Conservation (phyloP, 1,140 invertebrate genomes). For the Aphelenchoides avenae region DNA sequence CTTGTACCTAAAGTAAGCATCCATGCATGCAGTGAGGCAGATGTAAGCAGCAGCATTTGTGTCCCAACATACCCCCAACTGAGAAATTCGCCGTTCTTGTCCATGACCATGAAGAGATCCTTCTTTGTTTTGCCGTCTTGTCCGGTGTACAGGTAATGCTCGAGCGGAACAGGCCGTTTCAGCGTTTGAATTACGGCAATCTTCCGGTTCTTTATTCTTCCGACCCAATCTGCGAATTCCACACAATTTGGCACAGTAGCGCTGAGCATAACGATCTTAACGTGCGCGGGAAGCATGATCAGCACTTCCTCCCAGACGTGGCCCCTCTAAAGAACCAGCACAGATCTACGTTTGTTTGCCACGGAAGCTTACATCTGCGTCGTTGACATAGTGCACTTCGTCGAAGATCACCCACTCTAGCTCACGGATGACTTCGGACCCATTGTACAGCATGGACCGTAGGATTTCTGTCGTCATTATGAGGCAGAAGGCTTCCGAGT, state of each 20-base stretch:
- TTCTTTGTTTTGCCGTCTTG: slow-evolving; percentile 74
- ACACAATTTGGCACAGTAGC: slow-evolving; percentile 95
- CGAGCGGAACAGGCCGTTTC: slow-evolving; percentile 87
- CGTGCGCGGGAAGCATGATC: slow-evolving; percentile 86
- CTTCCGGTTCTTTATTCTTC: slow-evolving; percentile 70
- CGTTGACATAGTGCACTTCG: slow-evolving; percentile 98
- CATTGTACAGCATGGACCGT: slow-evolving; percentile 91
- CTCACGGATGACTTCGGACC: slow-evolving; percentile 86
- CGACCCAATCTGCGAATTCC: slow-evolving; percentile 95
- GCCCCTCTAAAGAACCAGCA: slow-evolving; percentile 69
- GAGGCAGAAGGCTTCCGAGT: slow-evolving; percentile 83
- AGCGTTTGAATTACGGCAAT: slow-evolving; percentile 89
- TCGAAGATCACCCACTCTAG: slow-evolving; percentile 99
- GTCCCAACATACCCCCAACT: slow-evolving; percentile 47
- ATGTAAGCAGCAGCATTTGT: too few relatives aligned
- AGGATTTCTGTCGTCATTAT: slow-evolving; percentile 99
- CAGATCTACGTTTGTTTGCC: too few relatives aligned
- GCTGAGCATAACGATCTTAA: slow-evolving; percentile 91
- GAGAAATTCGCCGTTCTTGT: slow-evolving; percentile 70
- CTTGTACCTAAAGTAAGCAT: slow-evolving; percentile 59
- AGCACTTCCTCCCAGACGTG: slow-evolving; percentile 99
- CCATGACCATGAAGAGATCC: slow-evolving; percentile 78
- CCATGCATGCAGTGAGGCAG: slow-evolving; percentile 1
- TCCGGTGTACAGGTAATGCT: slow-evolving; percentile 81
- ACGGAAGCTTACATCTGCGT: slow-evolving; percentile 73